Evolutionary conservation across 1,140 invertebrate species (phyloP).

Genomic region (Neoseiulus cucumeris): DNA sequence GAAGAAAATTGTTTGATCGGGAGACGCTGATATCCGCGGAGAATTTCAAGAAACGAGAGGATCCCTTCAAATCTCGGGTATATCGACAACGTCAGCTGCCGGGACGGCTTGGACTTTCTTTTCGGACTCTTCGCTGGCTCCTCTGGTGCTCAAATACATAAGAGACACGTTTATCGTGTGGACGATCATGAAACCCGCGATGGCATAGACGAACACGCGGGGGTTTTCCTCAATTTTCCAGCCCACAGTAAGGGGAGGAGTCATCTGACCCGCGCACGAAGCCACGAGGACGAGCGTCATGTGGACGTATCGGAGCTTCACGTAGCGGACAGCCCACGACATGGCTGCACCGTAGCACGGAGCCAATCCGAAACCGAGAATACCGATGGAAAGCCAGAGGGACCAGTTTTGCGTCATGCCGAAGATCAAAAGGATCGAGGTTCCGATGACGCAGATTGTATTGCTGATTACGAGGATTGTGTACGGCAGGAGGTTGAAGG

Average conservation of each 20-base stretch:
- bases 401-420: background rate
- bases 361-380: background rate
- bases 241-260: background rate
- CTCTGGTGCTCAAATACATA: background rate
- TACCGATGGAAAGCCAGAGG: background rate
- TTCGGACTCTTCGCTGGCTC: too few relatives aligned
- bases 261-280: background rate
- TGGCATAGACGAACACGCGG: background rate
- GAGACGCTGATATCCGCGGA: too few relatives aligned
- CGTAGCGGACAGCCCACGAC: constrained; percentile 3
- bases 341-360: constrained; percentile 2
- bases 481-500: background rate
- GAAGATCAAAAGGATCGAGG: background rate
- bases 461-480: background rate
- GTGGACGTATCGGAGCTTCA: background rate
- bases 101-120: too few relatives aligned
- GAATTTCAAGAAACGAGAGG: too few relatives aligned
- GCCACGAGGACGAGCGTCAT: background rate
- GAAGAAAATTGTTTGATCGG: too few relatives aligned
- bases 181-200: background rate
- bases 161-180: background rate
- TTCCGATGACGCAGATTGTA: background rate
- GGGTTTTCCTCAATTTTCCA: background rate
- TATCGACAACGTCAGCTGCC: too few relatives aligned
- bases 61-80: too few relatives aligned